Evolutionary conservation across 2,888 invertebrate genomes (phyloP), one percentile per base, ranked within the genome.

Genomic region (Brassicogethes aeneus): DNA sequence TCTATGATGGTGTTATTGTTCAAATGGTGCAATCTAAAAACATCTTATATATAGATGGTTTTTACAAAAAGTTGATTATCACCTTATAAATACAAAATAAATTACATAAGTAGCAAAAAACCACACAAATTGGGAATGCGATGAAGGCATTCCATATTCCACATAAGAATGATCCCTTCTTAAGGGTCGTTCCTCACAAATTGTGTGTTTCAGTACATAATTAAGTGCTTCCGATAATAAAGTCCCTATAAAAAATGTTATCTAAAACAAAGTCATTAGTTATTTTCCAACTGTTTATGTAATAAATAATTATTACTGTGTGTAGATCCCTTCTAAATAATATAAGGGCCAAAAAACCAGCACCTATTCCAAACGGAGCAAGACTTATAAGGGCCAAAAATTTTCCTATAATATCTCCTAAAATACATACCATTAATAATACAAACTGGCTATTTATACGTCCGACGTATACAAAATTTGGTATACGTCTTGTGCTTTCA

Each of bases 41-140:
- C 39, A 48, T 47, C 33, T 31, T 43, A 40, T 3, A 3, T 29
- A 36, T 15, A 40, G 34, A 16, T 37, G 15, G 2, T 17, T 31
- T 13, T n/a, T 39, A 23, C 34, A 2, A 34, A 17, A 14, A 15
- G 29, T 13, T 37, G 17, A 15, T 17, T 36, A 43, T 71, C 72
- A 91, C 91, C 91, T 84, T 60, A 91, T 80, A 60, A 86, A 76
- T 58, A 91, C 80, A 70, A 92, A 92, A 67, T 87, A 82, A 49
- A 83, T 74, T 51, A 87, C 78, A 69, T 92, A 93, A 37, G 80
- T 76, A 50, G 88, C 79, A 69, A 91, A 90, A 69, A 92, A 93
- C 86, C 89, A 90, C 72, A 88, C 82, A 65, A 89, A 87, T 70
- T 92, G 92, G 55, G 91, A 77, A 73, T 93, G 93, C 46, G 86